Evolutionary conservation across 1,140 invertebrate species (phyloP).

Genomic region (Zaprionus kolodkinae): DNA sequence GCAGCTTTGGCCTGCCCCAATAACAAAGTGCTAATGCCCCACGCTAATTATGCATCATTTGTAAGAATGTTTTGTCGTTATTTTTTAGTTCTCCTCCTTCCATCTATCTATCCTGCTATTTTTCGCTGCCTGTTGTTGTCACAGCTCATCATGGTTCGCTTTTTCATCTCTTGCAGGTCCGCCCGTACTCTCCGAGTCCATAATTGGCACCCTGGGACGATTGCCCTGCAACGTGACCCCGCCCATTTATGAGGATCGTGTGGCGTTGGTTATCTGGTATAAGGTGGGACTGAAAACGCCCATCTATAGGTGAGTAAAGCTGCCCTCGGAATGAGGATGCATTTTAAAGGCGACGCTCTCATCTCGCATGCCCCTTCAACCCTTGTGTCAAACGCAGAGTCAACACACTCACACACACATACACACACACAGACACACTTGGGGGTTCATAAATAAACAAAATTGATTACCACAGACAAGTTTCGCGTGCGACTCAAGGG

Average conservation of each 20-base stretch:
- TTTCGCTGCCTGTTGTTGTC: slow-evolving; percentile 32
- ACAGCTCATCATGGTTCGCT: slow-evolving; percentile 49
- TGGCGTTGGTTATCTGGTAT: slow-evolving; percentile 94
- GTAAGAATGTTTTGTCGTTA: slow-evolving; percentile 55
- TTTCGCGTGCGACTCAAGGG: slow-evolving; percentile 66
- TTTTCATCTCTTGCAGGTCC: slow-evolving; percentile 85
- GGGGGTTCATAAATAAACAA: slow-evolving; percentile 75
- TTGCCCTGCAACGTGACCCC: slow-evolving; percentile 93
- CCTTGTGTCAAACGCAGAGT: slow-evolving; percentile 66
- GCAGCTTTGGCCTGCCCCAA: slow-evolving; percentile 52
- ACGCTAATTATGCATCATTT: slow-evolving; percentile 80
- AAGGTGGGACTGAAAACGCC: slow-evolving; percentile 90
- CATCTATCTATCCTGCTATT: slow-evolving; percentile 2
- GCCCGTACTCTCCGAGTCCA: slow-evolving; percentile 88
- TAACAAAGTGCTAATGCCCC: slow-evolving; percentile 81
- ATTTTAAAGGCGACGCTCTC: background rate
- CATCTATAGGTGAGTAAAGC: slow-evolving; percentile 90
- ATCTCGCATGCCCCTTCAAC: slow-evolving; percentile 34
- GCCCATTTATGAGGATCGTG: slow-evolving; percentile 89
- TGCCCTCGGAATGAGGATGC: background rate
- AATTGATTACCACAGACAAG: slow-evolving; percentile 80
- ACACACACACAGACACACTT: slow-evolving; percentile 36
- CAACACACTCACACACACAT: slow-evolving; percentile 12
- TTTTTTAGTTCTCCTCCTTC: background rate
- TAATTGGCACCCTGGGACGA: slow-evolving; percentile 90